Base-by-base conservation (phyloP, 2,113 vertebrate genomes). In the Pomatostomus ruficeps region DNA sequence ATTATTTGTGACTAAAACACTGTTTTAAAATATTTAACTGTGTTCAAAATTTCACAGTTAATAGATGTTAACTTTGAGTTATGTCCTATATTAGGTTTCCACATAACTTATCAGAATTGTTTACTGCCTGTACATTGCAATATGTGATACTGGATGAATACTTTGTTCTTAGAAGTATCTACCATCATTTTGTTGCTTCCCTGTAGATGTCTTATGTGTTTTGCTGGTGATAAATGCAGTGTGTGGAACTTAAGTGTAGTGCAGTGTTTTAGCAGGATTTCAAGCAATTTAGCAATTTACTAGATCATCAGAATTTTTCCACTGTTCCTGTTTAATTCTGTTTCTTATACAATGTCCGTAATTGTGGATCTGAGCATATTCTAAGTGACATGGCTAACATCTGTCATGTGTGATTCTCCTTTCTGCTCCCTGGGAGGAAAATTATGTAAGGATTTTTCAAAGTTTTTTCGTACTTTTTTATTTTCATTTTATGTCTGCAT, bases 351-450 rank as follows among this genome's bases (percentile, higher is more conserved):
- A 83, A 95, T 96, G 95, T 96, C 90, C 85, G 0, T 97, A 90
- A 96, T 38, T 90, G 90, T 97, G 96, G 94, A 90, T 97, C 85
- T 97, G 88, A 97, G 95, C 75, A 33, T 97, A 67, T 94, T 35
- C 82, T 95, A 94, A 97, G 79, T 97, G 96, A 93, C 96, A 97
- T 97, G 85, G 85, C 96, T 97, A 97, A 97, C 95, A 96, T 97
- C 79, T 97, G 96, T 97, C 96, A 96, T 97, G 95, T 97, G 76
- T 97, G 94, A 97, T 97, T 97, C 96, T 97, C 96, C 96, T 97
- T 97, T 97, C 95, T 97, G 96, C 96, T 97, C 95, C 96, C 96
- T 97, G 96, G 96, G 96, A 97, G 96, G 96, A 97, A 97, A 97
- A 97, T 97, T 97, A 97, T 97, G 96, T 97, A 97, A 97, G 96